Conservation (phyloP, 1,140 invertebrate species). For the Microplitis demolitor region DNA sequence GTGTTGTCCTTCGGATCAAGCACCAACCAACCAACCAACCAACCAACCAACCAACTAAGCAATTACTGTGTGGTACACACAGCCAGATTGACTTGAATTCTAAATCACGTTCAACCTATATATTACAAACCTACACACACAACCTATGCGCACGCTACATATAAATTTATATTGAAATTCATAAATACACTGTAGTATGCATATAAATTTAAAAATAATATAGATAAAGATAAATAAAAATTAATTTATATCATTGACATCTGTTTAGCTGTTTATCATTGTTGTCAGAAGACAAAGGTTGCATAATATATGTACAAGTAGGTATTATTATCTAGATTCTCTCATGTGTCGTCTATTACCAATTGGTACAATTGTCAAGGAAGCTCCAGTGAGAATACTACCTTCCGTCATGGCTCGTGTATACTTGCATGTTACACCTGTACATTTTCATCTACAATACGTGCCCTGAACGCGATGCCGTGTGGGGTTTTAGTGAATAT, state of each 20-base stretch:
- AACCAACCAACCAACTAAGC: conserved; percentile 1
- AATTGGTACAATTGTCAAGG: conserved; percentile 20
- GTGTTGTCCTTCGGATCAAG: conserved; percentile 18
- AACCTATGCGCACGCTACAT: neutral
- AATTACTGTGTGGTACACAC: neutral
- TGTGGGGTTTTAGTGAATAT: too few species aligned
- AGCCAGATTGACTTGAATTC: conserved; percentile 6
- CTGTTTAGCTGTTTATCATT: neutral
- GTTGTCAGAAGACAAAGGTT: neutral
- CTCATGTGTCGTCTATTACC: neutral
- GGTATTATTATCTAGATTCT: neutral
- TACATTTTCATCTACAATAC: neutral
- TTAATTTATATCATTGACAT: neutral
- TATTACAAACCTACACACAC: neutral
- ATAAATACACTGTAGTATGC: neutral
- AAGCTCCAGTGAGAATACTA: conserved; percentile 12
- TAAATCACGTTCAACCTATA: neutral
- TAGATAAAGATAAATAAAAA: too few species aligned
- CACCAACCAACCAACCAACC: conserved; percentile 1
- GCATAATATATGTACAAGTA: neutral
- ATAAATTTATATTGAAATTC: neutral
- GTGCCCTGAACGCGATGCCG: neutral
- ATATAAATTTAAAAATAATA: too few species aligned
- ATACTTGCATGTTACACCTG: conserved; percentile 3
- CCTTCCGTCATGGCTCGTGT: conserved; percentile 1